Base-by-base conservation (phyloP, 1,140 invertebrate genomes). In the Arctopsyche grandis region DNA sequence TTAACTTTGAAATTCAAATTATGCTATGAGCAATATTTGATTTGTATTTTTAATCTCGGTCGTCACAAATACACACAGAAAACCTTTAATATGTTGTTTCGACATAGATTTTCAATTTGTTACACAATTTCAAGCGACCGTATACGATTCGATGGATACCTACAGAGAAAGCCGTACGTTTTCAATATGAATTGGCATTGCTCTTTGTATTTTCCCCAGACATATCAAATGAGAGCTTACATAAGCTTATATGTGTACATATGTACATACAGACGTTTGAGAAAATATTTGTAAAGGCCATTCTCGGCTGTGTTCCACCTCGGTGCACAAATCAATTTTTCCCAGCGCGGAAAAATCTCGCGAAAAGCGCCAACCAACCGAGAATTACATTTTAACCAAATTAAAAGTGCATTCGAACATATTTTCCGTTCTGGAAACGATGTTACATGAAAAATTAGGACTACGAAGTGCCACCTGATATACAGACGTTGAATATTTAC, bases 141-240 rank as follows among this genome's bases (percentile, higher is more conserved):
- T 77, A 66, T 77, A 46, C 10, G 0, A 44, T 16, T 77, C n/a
- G 48, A 52, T 52, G 16, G 12, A 16, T n/a, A 10, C 48, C 48
- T n/a, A 77, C 9, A 69, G n/a, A 38, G 43, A 21, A 21, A n/a
- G 7, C 9, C 21, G 56, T 66, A 66, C 14, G 16, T 77, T 77
- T 69, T 69, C 75, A 44, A 77, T 77, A 77, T 69, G 75, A 77
- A 69, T 77, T 69, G 75, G 58, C 75, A 77, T 44, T 66, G 75
- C 75, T 63, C 29, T 38, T 52, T 77, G 10, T 43, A 69, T n/a
- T 77, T 77, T 77, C 75, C 75, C 75, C 44, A 77, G 75, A 77
- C 63, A 77, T 69, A 38, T 60, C 12, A 46, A 77, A 69, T 69
- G 75, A 77, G 56, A 9, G 24, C 24, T 66, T 66, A 4, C 9